These are phyloP conservation scores for Hemibagrus guttatus DNA, from an alignment of 2,797 vertebrate genomes.

Conservation along the genomic window DNA sequence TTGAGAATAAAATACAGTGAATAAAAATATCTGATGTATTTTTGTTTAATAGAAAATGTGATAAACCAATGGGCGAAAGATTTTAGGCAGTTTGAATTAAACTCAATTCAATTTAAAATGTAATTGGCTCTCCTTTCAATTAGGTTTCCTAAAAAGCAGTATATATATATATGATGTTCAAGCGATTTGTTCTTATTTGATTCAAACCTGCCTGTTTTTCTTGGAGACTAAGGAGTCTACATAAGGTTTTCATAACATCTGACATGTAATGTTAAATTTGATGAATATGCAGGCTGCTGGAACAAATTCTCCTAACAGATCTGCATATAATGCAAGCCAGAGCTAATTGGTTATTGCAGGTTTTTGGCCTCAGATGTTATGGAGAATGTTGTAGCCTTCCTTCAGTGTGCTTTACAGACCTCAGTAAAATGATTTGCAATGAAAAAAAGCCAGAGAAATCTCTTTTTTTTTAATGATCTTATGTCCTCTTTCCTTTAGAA, in stretches of 20 bases:
- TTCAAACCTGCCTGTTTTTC: slow-evolving; percentile 19
- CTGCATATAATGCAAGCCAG: background rate
- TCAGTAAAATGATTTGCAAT: slow-evolving; percentile 39
- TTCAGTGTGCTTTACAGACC: slow-evolving; percentile 23
- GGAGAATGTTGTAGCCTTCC: slow-evolving; percentile 36
- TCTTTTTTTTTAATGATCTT: slow-evolving; percentile 53
- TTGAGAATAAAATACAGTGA: slow-evolving; percentile 54
- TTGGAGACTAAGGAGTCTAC: slow-evolving; percentile 33
- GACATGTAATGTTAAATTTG: background rate
- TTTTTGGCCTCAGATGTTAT: slow-evolving; percentile 32
- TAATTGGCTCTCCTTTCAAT: slow-evolving; percentile 11
- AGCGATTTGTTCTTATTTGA: slow-evolving; percentile 5
- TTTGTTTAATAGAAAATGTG: slow-evolving; percentile 44
- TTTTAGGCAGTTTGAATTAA: slow-evolving; percentile 50
- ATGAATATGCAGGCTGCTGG: background rate
- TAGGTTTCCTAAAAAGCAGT: slow-evolving; percentile 43
- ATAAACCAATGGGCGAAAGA: slow-evolving; percentile 31
- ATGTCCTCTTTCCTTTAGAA: slow-evolving; percentile 61
- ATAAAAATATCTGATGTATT: slow-evolving; percentile 59
- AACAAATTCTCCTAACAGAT: background rate
- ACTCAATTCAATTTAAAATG: background rate
- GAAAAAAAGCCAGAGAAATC: slow-evolving; percentile 45
- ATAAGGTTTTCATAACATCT: slow-evolving; percentile 37
- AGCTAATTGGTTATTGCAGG: background rate
- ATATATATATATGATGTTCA: background rate